Percentiles rank a stretch among this genome's conserved stretches.
Conservation (phyloP, 1,140 invertebrate genomes). For the Nephila pilipes region DNA sequence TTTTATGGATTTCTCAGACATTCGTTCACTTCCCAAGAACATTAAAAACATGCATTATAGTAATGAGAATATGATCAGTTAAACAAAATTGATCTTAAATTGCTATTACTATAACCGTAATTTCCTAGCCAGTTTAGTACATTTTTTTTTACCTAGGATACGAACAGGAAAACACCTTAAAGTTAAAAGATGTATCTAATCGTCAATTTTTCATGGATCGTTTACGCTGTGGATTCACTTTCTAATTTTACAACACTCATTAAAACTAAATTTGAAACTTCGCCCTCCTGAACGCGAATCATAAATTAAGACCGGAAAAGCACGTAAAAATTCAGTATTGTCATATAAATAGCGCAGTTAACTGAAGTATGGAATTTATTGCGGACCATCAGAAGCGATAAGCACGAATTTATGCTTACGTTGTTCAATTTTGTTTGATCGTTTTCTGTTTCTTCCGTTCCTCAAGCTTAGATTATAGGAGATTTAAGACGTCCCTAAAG, state of each 20-base stretch:
- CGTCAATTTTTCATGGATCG: not conserved
- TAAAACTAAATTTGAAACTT: conserved; percentile 19
- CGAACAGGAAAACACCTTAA: not conserved
- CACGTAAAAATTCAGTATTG: conserved; percentile 26
- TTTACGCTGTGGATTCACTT: not conserved
- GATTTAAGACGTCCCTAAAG: not conserved
- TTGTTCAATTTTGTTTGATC: conserved; percentile 34
- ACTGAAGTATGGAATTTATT: not conserved
- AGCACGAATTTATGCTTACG: conserved; percentile 20
- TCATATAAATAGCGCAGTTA: not conserved
- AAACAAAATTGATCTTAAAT: not conserved
- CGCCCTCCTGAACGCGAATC: not conserved
- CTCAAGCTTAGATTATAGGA: not conserved
- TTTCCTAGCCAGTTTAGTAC: not conserved
- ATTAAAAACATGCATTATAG: no score
- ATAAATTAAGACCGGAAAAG: not conserved
- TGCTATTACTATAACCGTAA: not conserved
- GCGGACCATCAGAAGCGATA: not conserved
- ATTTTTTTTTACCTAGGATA: not conserved
- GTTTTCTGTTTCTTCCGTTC: not conserved
- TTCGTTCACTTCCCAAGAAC: no score
- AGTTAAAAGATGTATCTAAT: not conserved
- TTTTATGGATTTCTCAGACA: no score
- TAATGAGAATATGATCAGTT: not conserved
- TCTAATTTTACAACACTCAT: conserved; percentile 13